Evolutionary conservation across 1,140 invertebrate genomes (phyloP), one percentile per base, ranked within the genome.

Genomic region (Caenorhabditis inopinata): DNA sequence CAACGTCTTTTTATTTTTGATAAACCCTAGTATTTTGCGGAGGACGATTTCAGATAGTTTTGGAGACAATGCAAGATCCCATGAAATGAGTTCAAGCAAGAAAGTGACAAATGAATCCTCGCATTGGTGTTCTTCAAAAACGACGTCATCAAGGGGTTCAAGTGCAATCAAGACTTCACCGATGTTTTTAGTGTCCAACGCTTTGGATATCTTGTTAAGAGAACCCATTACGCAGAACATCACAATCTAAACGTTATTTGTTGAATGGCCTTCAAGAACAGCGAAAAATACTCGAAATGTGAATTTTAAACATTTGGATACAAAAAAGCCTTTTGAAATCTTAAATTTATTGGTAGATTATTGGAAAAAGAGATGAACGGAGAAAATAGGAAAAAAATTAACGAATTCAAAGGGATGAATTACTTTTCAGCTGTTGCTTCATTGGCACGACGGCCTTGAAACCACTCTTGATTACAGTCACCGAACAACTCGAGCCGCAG

Each of bases 391-490:
- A 18, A 68, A 68, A 68, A 62, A n/a, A n/a, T n/a, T n/a, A n/a
- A n/a, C n/a, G n/a, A n/a, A n/a, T n/a, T n/a, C n/a, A n/a, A n/a
- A n/a, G n/a, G n/a, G n/a, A n/a, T n/a, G n/a, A n/a, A 18, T 80
- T 79, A 82, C 46, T 80, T 82, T 58, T 87, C 86, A 42, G 87
- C 85, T n/a, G 86, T 88, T 2, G 84, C 85, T 84, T 88, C 87
- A 51, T 87, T 85, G 27, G 88, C 88, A 96, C 98, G 83, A 98
- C 95, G 88, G 96, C 94, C 92, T 98, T 97, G 93, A 99, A 99
- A 92, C 97, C 97, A 90, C 96, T 96, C 91, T 99, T 99, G 89
- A 99, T 99, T 90, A 95, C 97, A 85, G 96, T 94, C 35, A 99
- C 97, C 75, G 97, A 99, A 92, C 97, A 98, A 88, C 96, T 92